These are phyloP conservation scores for Ophioderma brevispina DNA, from an alignment of 35 echinoderm and acorn worm genomes.

Conservation along the genomic window DNA sequence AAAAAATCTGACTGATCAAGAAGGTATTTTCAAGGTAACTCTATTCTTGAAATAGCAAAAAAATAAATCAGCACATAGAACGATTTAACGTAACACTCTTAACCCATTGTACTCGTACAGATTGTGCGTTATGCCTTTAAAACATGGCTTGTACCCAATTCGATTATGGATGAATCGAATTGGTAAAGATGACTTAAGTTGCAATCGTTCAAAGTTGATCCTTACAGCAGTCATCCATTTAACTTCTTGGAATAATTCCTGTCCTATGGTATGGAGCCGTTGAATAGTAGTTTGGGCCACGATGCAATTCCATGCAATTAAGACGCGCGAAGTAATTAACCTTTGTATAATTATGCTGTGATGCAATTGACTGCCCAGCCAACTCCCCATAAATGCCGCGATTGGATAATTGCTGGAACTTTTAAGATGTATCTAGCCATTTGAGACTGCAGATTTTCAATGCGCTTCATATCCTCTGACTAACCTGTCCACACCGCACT, in stretches of 20 bases:
- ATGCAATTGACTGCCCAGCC: not conserved
- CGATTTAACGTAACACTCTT: not conserved
- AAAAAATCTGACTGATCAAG: not conserved
- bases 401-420: not conserved
- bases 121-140: not conserved
- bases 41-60: not conserved
- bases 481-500: not conserved
- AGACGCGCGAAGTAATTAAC: not conserved
- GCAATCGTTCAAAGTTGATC: not conserved
- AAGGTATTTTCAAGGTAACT: not conserved
- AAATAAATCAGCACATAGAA: not conserved
- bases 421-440: not conserved
- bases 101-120: not conserved
- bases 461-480: not conserved
- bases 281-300: not conserved
- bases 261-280: not conserved
- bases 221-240: not conserved
- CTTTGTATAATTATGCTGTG: not conserved
- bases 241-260: not conserved
- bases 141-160: not conserved
- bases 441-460: too few relatives aligned
- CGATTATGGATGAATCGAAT: not conserved
- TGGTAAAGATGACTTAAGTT: not conserved
- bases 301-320: not conserved
- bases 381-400: not conserved